Evolutionary conservation across 2,113 vertebrate species (phyloP), one percentile per base, ranked within the genome.

Genomic region (Cacatua alba): DNA sequence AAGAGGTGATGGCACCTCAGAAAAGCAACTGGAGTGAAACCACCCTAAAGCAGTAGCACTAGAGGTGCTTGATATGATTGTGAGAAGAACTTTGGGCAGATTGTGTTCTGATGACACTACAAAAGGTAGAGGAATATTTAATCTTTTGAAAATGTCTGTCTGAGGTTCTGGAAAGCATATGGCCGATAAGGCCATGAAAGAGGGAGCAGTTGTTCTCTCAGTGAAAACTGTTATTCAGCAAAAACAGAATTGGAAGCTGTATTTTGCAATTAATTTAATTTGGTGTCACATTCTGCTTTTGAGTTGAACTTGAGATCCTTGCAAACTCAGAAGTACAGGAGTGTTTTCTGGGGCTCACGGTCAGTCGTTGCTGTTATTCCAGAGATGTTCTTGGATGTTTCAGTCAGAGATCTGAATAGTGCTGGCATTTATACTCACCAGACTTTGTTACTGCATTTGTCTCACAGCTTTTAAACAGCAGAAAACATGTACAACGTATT

Each of bases 361-460:
- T 82, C 76, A 3, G 44, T n/a, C 0, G 0, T n/a, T 72, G 37
- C 15, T 26, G 35, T 62, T 88, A 65, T 91, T 79, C 75, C 74
- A 63, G 90, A 72, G 86, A 89, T 17, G 75, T 19, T 90, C 88
- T 64, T 44, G 71, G 72, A 33, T 94, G 94, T 97, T 94, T 91
- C 86, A 79, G 84, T 89, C 82, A 77, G 88, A 88, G 96, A 96
- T 91, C 82, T 85, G 82, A 62, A 53, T 92, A 77, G 90, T 95
- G 93, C 96, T 98, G 97, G 97, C 97, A 80, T 92, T 74, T 89
- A 68, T 95, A 68, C 94, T 90, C 96, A 90, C 96, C 97, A 97
- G 97, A 97, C 96, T 97, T 97, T 98, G 97, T 98, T 97, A 96
- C 89, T 95, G 95, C 95, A 86, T 95, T 97, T 97, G 97, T 97